These are phyloP conservation scores for Sphaeramia orbicularis DNA, from an alignment of 2,797 vertebrate species.

Conservation along the genomic window DNA sequence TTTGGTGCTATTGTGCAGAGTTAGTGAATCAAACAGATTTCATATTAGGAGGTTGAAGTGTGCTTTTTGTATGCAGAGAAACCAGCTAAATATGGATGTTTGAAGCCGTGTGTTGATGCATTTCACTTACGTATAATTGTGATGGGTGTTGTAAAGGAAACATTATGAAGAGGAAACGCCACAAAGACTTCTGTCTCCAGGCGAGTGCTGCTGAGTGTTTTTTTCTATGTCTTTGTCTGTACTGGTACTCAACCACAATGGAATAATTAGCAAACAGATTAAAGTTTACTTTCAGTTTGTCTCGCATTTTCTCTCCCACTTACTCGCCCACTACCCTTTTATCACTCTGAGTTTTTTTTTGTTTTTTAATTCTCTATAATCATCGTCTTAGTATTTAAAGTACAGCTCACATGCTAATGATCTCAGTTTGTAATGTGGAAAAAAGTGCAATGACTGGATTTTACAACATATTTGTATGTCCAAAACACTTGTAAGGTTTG, in stretches of 20 bases:
- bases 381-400: too few relatives aligned
- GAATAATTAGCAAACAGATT: conserved; percentile 1
- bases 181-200: conserved; percentile 4
- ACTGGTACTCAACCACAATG: background rate
- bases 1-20: background rate
- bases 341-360: too few relatives aligned
- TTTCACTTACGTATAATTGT: background rate
- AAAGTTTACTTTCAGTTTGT: background rate
- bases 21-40: background rate
- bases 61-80: background rate
- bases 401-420: too few relatives aligned
- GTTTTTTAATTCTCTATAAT: background rate
- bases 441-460: too few relatives aligned
- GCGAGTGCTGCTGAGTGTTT: background rate
- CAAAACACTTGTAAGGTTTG: too few relatives aligned
- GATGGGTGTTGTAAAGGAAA: conserved; percentile 7
- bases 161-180: background rate
- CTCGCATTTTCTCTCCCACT: background rate
- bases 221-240: conserved; percentile 10
- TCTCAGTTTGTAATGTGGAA: too few relatives aligned
- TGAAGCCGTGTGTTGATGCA: background rate
- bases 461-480: too few relatives aligned
- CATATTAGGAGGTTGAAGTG: background rate
- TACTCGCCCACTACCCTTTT: background rate
- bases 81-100: background rate